phyloP scores from a whole-genome alignment of 2,113 vertebrate genomes.

The Odocoileus virginianus region DNA sequence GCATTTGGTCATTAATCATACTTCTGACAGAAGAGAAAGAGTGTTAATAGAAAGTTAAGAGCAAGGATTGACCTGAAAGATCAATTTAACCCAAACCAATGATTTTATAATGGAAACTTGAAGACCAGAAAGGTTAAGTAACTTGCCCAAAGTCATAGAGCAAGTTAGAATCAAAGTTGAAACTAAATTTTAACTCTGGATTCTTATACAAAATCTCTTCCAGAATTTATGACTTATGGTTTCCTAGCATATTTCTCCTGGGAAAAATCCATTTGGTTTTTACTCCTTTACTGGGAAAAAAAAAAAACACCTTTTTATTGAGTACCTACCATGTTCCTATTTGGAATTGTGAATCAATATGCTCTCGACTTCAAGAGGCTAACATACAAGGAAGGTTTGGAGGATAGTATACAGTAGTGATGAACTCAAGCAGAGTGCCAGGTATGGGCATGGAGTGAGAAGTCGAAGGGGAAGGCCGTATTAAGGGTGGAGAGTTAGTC shows the following conservation, averaged over 20 bases:
- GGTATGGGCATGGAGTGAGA: neutral
- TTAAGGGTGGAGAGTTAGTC: neutral
- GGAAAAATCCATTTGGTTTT: neutral
- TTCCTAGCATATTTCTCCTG: neutral
- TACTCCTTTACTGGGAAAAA: neutral
- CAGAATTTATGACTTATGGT: neutral
- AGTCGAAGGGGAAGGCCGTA: neutral
- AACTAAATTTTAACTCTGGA: neutral
- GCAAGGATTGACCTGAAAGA: conserved; percentile 14
- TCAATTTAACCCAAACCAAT: conserved; percentile 10
- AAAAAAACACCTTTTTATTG: neutral
- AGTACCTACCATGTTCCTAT: neutral
- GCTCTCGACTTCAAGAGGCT: neutral
- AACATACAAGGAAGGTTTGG: fast-evolving
- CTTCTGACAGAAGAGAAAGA: conserved; percentile 36
- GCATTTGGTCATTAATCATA: conserved; percentile 40
- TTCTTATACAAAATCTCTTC: neutral
- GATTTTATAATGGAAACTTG: neutral
- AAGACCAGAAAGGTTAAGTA: neutral
- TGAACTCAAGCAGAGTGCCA: neutral
- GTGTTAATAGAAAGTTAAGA: conserved; percentile 9
- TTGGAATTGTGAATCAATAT: neutral
- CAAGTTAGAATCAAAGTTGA: neutral
- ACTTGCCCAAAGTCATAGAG: neutral
- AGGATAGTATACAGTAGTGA: too few relatives aligned